These are phyloP conservation scores for Tolypeutes matacus DNA, from an alignment of 2,797 vertebrate genomes.

Conservation along the genomic window DNA sequence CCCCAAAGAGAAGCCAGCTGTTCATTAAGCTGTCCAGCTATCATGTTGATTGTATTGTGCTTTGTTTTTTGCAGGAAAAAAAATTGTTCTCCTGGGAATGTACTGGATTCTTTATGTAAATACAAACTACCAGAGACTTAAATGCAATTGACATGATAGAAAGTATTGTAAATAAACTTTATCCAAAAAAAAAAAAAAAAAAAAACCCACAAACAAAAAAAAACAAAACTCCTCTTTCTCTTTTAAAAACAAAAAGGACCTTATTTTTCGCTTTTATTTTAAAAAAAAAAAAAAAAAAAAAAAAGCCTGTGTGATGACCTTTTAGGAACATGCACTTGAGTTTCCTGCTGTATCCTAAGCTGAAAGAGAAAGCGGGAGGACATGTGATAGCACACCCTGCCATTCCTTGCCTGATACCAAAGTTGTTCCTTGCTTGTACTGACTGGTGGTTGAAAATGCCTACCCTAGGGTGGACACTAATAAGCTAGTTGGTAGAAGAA, in stretches of 20 bases:
- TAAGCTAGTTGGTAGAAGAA: not conserved
- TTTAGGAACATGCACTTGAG: not conserved
- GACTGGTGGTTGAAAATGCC: not conserved
- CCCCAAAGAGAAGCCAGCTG: conserved; percentile 67
- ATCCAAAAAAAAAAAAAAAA: too few species aligned
- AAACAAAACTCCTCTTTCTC: not conserved
- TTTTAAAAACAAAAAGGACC: not conserved
- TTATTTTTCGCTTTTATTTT: too few species aligned
- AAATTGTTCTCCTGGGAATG: not conserved
- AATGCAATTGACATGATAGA: not conserved
- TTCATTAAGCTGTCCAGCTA: not conserved
- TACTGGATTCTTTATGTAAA: not conserved
- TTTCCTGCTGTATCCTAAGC: not conserved
- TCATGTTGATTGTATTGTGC: not conserved
- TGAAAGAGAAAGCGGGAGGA: not conserved
- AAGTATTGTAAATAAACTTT: not conserved
- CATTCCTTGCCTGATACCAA: not conserved
- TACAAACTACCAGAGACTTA: not conserved
- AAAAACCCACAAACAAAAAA: too few species aligned
- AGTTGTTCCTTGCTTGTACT: not conserved
- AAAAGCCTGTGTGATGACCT: not conserved
- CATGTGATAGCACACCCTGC: accelerated
- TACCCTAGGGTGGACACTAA: accelerated
- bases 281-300: too few species aligned
- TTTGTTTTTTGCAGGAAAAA: not conserved